Percentiles rank a stretch among this genome's conserved stretches.
Evolutionary conservation across 2,888 invertebrate genomes (phyloP).

Genomic region (Tetragnatha montana): DNA sequence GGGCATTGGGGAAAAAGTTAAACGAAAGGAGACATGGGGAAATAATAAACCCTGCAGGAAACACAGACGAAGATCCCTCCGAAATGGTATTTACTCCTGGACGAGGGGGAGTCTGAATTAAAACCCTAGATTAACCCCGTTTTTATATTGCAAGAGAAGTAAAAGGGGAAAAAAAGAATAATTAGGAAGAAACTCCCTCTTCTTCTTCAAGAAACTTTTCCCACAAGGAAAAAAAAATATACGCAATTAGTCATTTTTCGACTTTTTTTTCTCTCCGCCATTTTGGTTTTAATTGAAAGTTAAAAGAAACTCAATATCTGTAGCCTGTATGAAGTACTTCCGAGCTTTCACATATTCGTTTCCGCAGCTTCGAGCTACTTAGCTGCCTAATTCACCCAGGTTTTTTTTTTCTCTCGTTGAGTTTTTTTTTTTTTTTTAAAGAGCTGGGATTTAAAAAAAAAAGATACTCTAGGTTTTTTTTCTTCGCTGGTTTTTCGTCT

Average conservation of each 20-base stretch:
- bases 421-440: slow-evolving; percentile 37
- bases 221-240: slow-evolving; percentile 50
- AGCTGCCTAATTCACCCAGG: slow-evolving; percentile 41
- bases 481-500: slow-evolving; percentile 16
- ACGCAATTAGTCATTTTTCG: slow-evolving; percentile 68
- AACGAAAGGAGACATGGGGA: slow-evolving; percentile 7
- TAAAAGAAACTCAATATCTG: slow-evolving; percentile 69
- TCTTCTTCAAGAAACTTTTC: slow-evolving; percentile 44
- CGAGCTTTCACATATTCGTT: slow-evolving; percentile 55
- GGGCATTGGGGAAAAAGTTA: slow-evolving; percentile 11
- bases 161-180: slow-evolving; percentile 41
- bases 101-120: slow-evolving; percentile 43
- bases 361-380: slow-evolving; percentile 55
- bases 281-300: slow-evolving; percentile 66
- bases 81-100: slow-evolving; percentile 52
- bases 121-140: slow-evolving; percentile 58
- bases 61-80: slow-evolving; percentile 37
- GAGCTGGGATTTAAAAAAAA: slow-evolving; percentile 14
- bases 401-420: slow-evolving; percentile 33
- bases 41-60: slow-evolving; percentile 66
- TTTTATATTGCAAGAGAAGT: slow-evolving; percentile 47
- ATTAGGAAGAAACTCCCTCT: slow-evolving; percentile 8
- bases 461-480: not conserved
- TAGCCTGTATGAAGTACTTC: slow-evolving; percentile 54
- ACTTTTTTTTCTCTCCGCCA: slow-evolving; percentile 22